These are phyloP conservation scores for Todiramphus chloris DNA, from an alignment of 2,113 vertebrate genomes.

Conservation along the genomic window DNA sequence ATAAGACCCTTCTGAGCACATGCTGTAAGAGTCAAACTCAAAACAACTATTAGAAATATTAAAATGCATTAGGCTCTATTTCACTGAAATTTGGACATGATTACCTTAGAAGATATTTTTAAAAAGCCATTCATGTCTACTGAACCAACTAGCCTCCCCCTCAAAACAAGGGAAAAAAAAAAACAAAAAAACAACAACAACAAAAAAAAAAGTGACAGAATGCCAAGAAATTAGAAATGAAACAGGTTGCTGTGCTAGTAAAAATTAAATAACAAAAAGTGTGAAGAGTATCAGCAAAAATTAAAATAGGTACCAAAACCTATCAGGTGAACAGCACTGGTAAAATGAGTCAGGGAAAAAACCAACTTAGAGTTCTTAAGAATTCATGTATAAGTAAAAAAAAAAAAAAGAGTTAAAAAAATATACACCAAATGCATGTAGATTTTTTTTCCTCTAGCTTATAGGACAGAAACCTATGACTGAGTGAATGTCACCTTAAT, in stretches of 20 bases:
- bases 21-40: background rate
- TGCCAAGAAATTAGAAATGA: background rate
- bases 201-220: background rate
- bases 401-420: background rate
- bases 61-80: background rate
- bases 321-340: background rate
- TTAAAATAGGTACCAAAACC: background rate
- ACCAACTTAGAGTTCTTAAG: background rate
- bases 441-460: background rate
- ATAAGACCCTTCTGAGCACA: background rate
- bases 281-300: background rate
- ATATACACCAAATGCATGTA: background rate
- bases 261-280: background rate
- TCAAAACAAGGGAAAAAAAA: rapidly evolving
- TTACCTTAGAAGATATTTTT: background rate
- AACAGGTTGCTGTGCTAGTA: background rate
- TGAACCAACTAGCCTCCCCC: rapidly evolving
- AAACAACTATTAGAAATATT: background rate
- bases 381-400: background rate
- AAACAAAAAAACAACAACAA: no score
- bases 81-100: background rate
- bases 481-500: background rate
- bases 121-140: background rate
- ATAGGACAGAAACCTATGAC: background rate
- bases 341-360: background rate